Conservation (phyloP, 2,888 invertebrate species). For the Villa cingulata region DNA sequence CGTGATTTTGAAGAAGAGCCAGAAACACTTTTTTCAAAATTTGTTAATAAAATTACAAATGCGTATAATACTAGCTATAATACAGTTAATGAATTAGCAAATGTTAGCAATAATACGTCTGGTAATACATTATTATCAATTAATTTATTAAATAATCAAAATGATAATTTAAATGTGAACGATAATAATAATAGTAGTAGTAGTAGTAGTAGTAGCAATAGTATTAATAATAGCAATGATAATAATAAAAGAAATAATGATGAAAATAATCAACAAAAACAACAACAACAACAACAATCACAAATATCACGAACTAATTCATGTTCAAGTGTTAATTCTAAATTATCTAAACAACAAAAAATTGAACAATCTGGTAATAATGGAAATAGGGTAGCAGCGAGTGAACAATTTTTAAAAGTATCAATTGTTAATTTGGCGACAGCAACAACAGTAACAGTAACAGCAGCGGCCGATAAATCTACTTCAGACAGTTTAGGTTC, state of each 20-base stretch:
- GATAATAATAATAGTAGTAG: background rate
- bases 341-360: background rate
- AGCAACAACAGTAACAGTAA: background rate
- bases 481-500: constrained; percentile 10
- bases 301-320: constrained; percentile 11
- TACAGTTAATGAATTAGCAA: constrained; percentile 30
- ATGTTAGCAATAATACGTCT: constrained; percentile 13
- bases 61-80: constrained; percentile 35
- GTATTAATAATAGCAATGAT: background rate
- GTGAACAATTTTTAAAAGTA: background rate
- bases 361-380: background rate
- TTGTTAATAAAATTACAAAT: constrained; percentile 35
- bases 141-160: background rate
- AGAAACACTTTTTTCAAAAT: constrained; percentile 32
- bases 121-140: background rate
- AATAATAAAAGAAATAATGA: background rate
- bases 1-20: constrained; percentile 37
- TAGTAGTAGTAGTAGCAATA: background rate
- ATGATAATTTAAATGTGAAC: background rate
- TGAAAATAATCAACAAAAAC: background rate
- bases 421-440: background rate
- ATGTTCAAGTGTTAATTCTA: constrained; percentile 11
- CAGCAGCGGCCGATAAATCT: constrained; percentile 1
- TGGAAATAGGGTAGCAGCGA: background rate
- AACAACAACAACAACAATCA: too few species aligned